A percentile compares a stretch with the other conserved stretches of the same genome.
phyloP scores from a whole-genome alignment of 2,113 vertebrate species.

The Tenrec ecaudatus region DNA sequence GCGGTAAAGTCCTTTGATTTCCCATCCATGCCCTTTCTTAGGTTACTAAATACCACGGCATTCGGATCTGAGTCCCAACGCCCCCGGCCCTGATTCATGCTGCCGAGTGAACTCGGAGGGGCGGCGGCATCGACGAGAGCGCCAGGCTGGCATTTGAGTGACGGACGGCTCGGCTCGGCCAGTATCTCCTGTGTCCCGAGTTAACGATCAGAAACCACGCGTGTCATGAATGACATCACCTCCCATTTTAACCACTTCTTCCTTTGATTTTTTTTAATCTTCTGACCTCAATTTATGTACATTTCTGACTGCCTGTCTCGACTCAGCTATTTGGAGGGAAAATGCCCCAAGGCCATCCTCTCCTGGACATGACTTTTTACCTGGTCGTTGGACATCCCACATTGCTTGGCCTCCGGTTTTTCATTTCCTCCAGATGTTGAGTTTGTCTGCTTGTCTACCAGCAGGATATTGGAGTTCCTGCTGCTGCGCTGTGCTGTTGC shows the following conservation, averaged over 20 bases:
- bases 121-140: not conserved
- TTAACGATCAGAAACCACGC: not conserved
- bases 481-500: too few relatives aligned
- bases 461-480: too few relatives aligned
- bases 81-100: conserved; percentile 59
- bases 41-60: conserved; percentile 65
- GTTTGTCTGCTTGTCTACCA: not conserved
- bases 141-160: conserved; percentile 52
- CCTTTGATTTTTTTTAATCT: not conserved
- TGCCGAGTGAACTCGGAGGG: conserved; percentile 5
- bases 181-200: not conserved
- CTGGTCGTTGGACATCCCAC: not conserved
- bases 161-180: not conserved
- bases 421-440: not conserved
- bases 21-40: not conserved
- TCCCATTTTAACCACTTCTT: not conserved
- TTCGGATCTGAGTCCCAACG: conserved; percentile 32
- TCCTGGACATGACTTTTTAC: not conserved
- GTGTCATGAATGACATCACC: not conserved
- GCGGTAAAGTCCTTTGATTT: not conserved
- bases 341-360: not conserved
- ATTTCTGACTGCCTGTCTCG: not conserved
- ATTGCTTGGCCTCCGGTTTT: not conserved
- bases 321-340: not conserved
- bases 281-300: accelerated